Evolutionary conservation across 2,797 vertebrate genomes (phyloP).

Genomic region (Crax fasciolata): DNA sequence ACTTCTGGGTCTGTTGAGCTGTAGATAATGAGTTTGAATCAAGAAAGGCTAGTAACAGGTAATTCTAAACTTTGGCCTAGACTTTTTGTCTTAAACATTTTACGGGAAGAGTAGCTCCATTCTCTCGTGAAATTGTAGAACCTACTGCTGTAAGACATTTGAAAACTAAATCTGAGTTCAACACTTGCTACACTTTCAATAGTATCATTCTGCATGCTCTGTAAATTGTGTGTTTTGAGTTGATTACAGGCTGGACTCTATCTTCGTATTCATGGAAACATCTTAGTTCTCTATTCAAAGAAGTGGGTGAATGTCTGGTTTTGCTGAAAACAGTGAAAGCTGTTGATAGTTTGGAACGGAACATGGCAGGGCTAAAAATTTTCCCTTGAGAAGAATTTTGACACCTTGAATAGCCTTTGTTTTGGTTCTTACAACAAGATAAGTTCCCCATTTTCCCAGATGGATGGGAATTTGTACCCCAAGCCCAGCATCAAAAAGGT

Average conservation of each 20-base stretch:
- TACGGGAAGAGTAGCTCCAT: not conserved
- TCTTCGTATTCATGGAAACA: not conserved
- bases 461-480: not conserved
- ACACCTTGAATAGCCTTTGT: not conserved
- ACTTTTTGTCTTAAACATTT: not conserved
- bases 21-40: constrained; percentile 2
- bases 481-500: not conserved
- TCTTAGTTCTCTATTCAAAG: not conserved
- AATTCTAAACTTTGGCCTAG: not conserved
- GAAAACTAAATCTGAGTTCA: not conserved
- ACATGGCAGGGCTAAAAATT: not conserved
- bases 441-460: not conserved
- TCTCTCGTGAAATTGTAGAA: not conserved
- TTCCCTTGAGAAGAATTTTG: not conserved
- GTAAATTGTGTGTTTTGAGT: not conserved
- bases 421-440: not conserved
- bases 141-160: not conserved
- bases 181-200: not conserved
- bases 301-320: not conserved
- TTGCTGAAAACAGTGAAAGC: not conserved
- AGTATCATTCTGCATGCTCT: not conserved
- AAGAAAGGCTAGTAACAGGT: not conserved
- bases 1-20: not conserved
- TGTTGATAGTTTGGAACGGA: not conserved
- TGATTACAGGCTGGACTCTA: not conserved